Evolutionary conservation across 2,888 invertebrate genomes (phyloP).

Genomic region (Glomeris marginata): DNA sequence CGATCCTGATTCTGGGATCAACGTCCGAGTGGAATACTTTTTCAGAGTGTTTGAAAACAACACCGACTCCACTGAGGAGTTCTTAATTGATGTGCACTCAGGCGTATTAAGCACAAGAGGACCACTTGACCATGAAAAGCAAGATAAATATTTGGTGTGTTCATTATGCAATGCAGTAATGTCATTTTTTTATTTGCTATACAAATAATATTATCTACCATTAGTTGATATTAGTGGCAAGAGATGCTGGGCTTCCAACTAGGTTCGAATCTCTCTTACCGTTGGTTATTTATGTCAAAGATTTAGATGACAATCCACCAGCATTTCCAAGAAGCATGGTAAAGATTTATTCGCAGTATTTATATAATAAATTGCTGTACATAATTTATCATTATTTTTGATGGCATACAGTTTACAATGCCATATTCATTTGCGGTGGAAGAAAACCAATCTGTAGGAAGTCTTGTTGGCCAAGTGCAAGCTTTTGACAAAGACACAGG

Average conservation of each 20-base stretch:
- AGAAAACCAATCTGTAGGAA: conserved; percentile 8
- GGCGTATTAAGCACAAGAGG: conserved; percentile 68
- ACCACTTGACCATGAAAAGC: conserved; percentile 59
- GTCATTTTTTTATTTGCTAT: conserved; percentile 62
- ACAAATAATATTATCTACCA: conserved; percentile 43
- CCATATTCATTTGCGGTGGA: conserved; percentile 8
- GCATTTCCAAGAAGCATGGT: conserved; percentile 8
- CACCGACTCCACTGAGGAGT: conserved; percentile 63
- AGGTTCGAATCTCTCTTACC: conserved; percentile 5
- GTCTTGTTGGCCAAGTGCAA: conserved; percentile 8
- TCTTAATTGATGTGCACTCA: conserved; percentile 56
- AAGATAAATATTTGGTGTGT: conserved; percentile 45
- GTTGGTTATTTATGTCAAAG: conserved; percentile 2
- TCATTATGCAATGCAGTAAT: conserved; percentile 23
- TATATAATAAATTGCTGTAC: too few species aligned
- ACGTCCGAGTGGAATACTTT: conserved; percentile 69
- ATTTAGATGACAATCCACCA: conserved; percentile 9
- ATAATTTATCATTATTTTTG: background rate
- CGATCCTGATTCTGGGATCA: conserved; percentile 67
- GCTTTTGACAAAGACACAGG: conserved; percentile 3
- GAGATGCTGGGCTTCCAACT: conserved; percentile 8
- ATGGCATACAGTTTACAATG: conserved; percentile 3
- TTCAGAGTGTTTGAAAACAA: conserved; percentile 51
- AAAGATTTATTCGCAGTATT: background rate
- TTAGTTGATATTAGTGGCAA: conserved; percentile 5